Conservation (phyloP, 2,797 vertebrate genomes). For the Gallinago nigripennis region DNA sequence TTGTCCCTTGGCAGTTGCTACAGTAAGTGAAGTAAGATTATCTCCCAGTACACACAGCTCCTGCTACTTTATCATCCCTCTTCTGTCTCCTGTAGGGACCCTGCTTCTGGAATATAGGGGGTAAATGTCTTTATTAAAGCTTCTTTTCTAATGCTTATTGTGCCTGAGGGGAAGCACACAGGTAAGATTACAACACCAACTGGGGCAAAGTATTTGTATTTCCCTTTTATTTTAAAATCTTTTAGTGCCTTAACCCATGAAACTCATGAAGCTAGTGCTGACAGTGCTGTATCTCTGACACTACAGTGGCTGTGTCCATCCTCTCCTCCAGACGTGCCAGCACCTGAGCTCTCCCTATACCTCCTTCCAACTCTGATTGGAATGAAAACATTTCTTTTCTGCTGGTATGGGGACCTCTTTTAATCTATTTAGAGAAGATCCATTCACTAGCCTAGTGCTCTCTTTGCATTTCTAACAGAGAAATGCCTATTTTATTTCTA, state of each 20-base stretch:
- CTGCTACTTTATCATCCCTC: background rate
- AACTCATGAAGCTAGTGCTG: background rate
- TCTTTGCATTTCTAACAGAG: background rate
- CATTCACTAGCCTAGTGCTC: background rate
- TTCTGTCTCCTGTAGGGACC: background rate
- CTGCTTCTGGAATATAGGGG: background rate
- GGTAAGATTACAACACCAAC: background rate
- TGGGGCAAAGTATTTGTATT: background rate
- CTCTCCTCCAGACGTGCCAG: background rate
- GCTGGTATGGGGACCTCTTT: background rate
- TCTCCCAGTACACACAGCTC: background rate
- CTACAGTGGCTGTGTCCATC: background rate
- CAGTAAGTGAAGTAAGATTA: background rate
- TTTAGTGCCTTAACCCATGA: background rate
- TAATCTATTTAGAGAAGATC: background rate
- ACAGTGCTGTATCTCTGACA: no score
- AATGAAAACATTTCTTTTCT: background rate
- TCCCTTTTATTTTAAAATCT: background rate
- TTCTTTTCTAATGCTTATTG: background rate
- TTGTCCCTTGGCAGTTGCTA: conserved; percentile 9
- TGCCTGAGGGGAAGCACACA: background rate
- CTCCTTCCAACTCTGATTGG: background rate
- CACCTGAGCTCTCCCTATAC: background rate
- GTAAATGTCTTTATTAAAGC: background rate
- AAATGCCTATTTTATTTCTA: background rate